Evolutionary conservation across 1,140 invertebrate species (phyloP).

Genomic region (Doryteuthis pealeii): DNA sequence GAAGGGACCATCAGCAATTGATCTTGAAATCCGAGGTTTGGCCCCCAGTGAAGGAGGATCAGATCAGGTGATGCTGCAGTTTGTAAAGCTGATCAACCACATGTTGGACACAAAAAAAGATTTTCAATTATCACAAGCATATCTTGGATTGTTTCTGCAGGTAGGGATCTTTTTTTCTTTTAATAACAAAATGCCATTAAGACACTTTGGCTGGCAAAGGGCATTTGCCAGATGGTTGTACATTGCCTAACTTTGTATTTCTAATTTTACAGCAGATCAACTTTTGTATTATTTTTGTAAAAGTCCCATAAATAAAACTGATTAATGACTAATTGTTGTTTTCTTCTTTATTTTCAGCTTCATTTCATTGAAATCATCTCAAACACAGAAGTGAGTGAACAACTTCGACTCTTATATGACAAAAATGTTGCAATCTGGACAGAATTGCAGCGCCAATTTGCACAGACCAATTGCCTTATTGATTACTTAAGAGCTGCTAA

Average conservation of each 20-base stretch:
- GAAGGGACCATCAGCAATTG: conserved; percentile 81
- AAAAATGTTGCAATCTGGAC: not conserved
- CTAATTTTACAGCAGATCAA: no score
- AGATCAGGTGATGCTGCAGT: conserved; percentile 72
- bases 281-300: no score
- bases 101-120: conserved; percentile 77
- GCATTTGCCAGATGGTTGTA: no score
- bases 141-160: conserved; percentile 89
- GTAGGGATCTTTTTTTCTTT: conserved; percentile 51
- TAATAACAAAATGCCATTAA: no score
- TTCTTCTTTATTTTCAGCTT: not conserved
- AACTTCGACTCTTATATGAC: not conserved
- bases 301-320: no score
- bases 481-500: not conserved
- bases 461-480: not conserved
- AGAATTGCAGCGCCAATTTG: not conserved
- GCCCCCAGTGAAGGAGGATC: conserved; percentile 73
- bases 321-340: no score
- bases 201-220: no score
- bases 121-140: conserved; percentile 91
- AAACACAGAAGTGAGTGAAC: not conserved
- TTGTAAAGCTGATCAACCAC: conserved; percentile 75
- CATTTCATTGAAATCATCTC: not conserved
- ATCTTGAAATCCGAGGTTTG: conserved; percentile 85
- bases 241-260: no score